Percentiles rank a stretch among this genome's conserved stretches.
Evolutionary conservation across 2,888 invertebrate genomes (phyloP).

Genomic region (Minunthozetes semirufus): DNA sequence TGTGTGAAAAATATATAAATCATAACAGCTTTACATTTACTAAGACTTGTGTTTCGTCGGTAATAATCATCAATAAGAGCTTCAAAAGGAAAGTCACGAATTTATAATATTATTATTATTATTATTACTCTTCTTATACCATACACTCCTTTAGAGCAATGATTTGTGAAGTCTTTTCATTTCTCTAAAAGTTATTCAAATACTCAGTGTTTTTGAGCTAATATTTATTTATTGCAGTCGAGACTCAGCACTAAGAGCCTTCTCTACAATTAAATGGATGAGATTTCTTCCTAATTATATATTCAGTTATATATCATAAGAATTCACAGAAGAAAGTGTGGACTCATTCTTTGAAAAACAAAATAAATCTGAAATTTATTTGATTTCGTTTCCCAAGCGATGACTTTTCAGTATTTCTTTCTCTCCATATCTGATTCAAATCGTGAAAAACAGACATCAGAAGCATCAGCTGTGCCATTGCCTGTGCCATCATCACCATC

Average conservation of each 20-base stretch:
- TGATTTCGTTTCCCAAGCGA: not conserved
- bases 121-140: not conserved
- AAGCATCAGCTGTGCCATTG: not conserved
- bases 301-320: not conserved
- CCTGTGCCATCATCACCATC: not conserved
- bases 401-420: not conserved
- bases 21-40: conserved; percentile 9
- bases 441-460: not conserved
- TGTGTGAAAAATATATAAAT: conserved; percentile 1
- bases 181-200: not conserved
- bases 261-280: conserved; percentile 1
- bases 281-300: not conserved
- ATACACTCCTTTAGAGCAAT: not conserved
- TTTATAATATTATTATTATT: not conserved
- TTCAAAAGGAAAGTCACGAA: not conserved
- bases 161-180: not conserved
- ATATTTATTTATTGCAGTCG: not conserved
- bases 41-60: not conserved
- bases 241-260: not conserved
- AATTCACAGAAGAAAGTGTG: not conserved
- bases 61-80: conserved; percentile 6
- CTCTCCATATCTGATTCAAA: not conserved
- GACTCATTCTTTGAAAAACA: not conserved
- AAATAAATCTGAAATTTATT: not conserved
- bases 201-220: not conserved